Percentiles rank a stretch among this genome's conserved stretches.
Conservation (phyloP, 2,797 vertebrate genomes). For the Bryconaethiops microstoma region DNA sequence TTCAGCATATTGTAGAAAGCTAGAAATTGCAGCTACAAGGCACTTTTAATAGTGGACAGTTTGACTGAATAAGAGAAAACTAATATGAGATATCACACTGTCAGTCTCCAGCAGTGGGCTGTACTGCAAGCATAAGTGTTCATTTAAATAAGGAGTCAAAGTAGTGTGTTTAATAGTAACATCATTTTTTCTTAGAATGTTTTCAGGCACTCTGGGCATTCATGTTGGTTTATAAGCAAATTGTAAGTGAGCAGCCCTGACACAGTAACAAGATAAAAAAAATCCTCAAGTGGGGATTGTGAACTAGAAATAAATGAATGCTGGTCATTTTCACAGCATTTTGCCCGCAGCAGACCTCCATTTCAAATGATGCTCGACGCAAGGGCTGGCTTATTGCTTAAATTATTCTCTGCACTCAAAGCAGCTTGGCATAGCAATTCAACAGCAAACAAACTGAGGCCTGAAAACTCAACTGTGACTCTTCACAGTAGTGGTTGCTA, state of each 20-base stretch:
- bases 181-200: background rate
- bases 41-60: too few species aligned
- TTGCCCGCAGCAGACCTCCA: background rate
- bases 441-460: constrained; percentile 51
- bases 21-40: too few species aligned
- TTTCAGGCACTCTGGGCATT: background rate
- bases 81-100: background rate
- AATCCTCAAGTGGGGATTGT: background rate
- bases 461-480: constrained; percentile 44
- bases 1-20: too few species aligned
- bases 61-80: background rate
- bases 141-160: background rate
- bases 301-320: background rate
- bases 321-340: background rate
- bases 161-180: too few species aligned
- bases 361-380: background rate
- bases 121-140: background rate
- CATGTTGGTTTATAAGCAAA: background rate
- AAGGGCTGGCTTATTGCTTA: constrained; percentile 16
- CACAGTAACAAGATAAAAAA: background rate
- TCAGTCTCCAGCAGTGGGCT: background rate
- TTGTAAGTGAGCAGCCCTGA: background rate
- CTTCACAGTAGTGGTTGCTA: constrained; percentile 54
- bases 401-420: constrained; percentile 36
- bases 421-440: constrained; percentile 37